These are phyloP conservation scores for Cheilosia pagana DNA, from an alignment of 2,888 invertebrate species.

Conservation along the genomic window DNA sequence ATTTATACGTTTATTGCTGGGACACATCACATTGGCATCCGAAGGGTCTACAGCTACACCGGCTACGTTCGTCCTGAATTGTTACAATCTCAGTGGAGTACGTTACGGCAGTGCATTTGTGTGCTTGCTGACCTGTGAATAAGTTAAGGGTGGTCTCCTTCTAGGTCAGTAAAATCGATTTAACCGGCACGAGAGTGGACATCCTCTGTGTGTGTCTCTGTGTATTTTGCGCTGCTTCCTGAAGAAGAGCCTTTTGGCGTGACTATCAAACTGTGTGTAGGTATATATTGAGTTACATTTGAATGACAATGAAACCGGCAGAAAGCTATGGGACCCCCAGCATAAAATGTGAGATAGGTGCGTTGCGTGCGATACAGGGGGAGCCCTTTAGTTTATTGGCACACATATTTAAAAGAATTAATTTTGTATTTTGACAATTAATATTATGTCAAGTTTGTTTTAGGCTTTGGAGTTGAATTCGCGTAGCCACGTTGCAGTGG, in stretches of 20 bases:
- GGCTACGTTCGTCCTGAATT: slow-evolving; percentile 25
- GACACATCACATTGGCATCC: slow-evolving; percentile 33
- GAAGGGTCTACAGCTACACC: not conserved
- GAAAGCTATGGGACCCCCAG: slow-evolving; percentile 15
- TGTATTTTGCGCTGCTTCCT: not conserved
- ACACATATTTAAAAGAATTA: slow-evolving; percentile 8
- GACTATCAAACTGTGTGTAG: slow-evolving; percentile 27
- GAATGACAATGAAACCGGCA: slow-evolving; percentile 43
- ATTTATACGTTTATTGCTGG: slow-evolving; percentile 30
- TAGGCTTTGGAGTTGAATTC: no score
- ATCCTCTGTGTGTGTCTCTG: not conserved
- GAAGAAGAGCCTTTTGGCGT: slow-evolving; percentile 43
- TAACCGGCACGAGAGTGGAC: slow-evolving; percentile 4
- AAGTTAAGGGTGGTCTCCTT: slow-evolving; percentile 34
- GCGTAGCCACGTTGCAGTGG: no score
- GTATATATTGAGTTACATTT: slow-evolving; percentile 24
- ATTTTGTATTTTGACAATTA: slow-evolving; percentile 17
- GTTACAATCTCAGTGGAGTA: slow-evolving; percentile 30
- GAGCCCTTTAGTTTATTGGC: slow-evolving; percentile 30
- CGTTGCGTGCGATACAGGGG: slow-evolving; percentile 22
- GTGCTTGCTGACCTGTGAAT: slow-evolving; percentile 52
- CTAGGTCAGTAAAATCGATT: slow-evolving; percentile 57
- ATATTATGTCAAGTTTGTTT: not conserved
- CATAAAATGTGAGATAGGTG: not conserved
- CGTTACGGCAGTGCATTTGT: slow-evolving; percentile 8